phyloP scores from a whole-genome alignment of 2,113 vertebrate species.

The Ramphastos sulfuratus region DNA sequence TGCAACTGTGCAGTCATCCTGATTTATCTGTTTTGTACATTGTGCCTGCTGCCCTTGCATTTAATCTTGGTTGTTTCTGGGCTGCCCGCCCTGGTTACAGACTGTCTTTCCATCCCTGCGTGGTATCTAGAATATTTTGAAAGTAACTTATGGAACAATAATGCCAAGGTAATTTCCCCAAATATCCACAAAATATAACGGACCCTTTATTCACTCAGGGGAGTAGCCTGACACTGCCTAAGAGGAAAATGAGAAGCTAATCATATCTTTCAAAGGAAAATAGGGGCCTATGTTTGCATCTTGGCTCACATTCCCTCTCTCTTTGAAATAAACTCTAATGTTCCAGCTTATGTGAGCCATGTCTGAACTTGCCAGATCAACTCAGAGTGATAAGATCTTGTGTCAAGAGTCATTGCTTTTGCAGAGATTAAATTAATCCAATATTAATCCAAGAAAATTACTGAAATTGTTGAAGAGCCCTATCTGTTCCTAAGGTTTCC shows the following conservation, averaged over 20 bases:
- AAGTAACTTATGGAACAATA: conserved; percentile 14
- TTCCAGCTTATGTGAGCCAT: neutral
- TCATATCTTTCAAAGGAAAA: conserved; percentile 24
- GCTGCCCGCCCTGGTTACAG: neutral
- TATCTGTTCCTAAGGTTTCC: neutral
- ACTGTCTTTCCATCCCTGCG: neutral
- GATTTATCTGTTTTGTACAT: conserved; percentile 46
- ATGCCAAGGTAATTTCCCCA: neutral
- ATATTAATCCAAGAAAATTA: neutral
- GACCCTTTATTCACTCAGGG: neutral
- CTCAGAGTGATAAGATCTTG: neutral
- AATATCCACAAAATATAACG: neutral
- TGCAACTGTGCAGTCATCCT: neutral
- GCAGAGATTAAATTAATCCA: neutral
- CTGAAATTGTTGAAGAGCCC: neutral
- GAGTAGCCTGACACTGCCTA: neutral
- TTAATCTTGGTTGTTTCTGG: conserved; percentile 25
- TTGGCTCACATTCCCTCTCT: neutral
- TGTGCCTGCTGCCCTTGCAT: neutral
- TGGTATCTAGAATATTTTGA: conserved; percentile 6
- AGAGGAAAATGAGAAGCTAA: conserved; percentile 26
- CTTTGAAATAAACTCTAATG: neutral
- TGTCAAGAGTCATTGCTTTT: conserved; percentile 18
- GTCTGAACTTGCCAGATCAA: neutral
- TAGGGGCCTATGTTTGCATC: neutral